Evolutionary conservation across 2,797 vertebrate species (phyloP).

Genomic region (Zenarchopterus dispar): DNA sequence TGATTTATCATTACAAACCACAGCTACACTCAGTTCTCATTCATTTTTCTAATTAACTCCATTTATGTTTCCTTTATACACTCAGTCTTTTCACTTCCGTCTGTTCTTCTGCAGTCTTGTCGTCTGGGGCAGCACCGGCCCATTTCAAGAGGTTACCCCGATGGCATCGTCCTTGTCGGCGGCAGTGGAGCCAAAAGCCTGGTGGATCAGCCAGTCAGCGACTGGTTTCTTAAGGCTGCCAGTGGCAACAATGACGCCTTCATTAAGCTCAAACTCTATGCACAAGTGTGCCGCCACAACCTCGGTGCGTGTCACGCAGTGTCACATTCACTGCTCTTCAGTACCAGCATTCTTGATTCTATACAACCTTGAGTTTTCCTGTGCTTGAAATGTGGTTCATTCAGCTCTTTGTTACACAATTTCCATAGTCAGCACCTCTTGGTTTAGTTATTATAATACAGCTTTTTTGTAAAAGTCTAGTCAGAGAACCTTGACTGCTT

Average conservation of each 20-base stretch:
- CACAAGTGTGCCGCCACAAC: slow-evolving; percentile 98
- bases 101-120: slow-evolving; percentile 85
- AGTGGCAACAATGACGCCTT: slow-evolving; percentile 91
- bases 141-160: slow-evolving; percentile 93
- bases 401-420: slow-evolving; percentile 18
- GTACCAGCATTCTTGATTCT: not conserved
- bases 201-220: slow-evolving; percentile 91
- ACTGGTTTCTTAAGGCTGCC: slow-evolving; percentile 95
- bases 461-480: slow-evolving; percentile 18
- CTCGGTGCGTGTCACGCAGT: slow-evolving; percentile 83
- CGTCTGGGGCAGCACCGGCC: slow-evolving; percentile 97
- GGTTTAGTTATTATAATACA: slow-evolving; percentile 7
- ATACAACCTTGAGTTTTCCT: not conserved
- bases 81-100: slow-evolving; percentile 1
- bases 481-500: slow-evolving; percentile 37
- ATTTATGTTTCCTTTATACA: not conserved
- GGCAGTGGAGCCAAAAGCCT: slow-evolving; percentile 89
- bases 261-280: slow-evolving; percentile 96
- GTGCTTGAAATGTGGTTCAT: not conserved
- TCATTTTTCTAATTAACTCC: not conserved
- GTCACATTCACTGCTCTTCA: not conserved
- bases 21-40: not conserved
- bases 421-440: slow-evolving; percentile 26
- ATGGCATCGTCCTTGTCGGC: slow-evolving; percentile 94
- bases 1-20: not conserved